Evolutionary conservation across 2,888 invertebrate species (phyloP), one percentile per base, ranked within the genome.

Genomic region (Plutella xylostella): DNA sequence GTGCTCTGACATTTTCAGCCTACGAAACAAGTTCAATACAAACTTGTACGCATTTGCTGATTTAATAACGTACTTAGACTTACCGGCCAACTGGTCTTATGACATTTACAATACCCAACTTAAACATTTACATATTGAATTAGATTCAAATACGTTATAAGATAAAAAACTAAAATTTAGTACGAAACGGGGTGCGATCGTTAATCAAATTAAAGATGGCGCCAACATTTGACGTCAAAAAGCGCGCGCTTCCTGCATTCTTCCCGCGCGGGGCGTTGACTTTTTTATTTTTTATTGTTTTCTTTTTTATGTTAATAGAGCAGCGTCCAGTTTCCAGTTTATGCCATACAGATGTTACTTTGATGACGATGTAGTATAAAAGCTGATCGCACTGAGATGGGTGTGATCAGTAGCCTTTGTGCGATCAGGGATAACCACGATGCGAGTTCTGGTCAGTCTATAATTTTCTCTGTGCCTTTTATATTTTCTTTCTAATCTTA

Each of bases 401-500:
- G 51, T 48, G 50, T 55, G 63, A 65, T 74, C 78, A 80, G 77
- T 79, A 77, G 75, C 68, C 71, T 64, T 71, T 74, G 51, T 55
- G 55, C 59, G 57, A 59, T 60, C 64, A 22, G 33, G 21, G 38
- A 42, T 38, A 42, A 38, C 58, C 72, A 72, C 60, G 70, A 80
- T 80, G 79, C 72, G 74, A 77, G 69, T 78, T 68, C 77, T 80
- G 79, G 79, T 80, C 54, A 71, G 79, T 77, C 45, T 40, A 35
- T 45, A 43, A 31, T 33, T 39, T 35, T 48, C 31, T 33, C 22
- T 46, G 44, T 43, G 33, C 22, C 41, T 31, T 9, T 15, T 41
- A 25, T 21, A 35, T 28, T n/a, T n/a, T n/a, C n/a, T n/a, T n/a
- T n/a, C n/a, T n/a, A n/a, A n/a, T n/a, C n/a, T n/a, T n/a, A n/a